phyloP scores from a whole-genome alignment of 2,113 vertebrate genomes.

The Azemiops feae region DNA sequence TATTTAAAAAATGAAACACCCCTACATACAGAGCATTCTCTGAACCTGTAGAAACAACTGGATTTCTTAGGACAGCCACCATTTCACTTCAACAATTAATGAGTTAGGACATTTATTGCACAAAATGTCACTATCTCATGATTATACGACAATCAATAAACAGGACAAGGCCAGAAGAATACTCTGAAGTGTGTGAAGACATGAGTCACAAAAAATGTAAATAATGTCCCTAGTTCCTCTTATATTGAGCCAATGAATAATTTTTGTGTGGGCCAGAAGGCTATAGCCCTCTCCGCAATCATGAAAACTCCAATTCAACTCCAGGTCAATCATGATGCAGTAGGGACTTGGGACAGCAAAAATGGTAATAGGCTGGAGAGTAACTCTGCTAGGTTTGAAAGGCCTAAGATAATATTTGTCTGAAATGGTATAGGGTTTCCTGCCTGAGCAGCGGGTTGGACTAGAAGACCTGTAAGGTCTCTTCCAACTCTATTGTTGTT shows the following conservation, averaged over 20 bases:
- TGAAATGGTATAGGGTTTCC: too few relatives aligned
- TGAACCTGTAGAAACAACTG: background rate
- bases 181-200: background rate
- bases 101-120: background rate
- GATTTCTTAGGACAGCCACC: background rate
- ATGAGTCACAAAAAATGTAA: background rate
- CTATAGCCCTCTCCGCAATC: constrained; percentile 23
- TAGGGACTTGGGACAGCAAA: constrained; percentile 25
- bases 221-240: background rate
- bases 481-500: too few relatives aligned
- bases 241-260: background rate
- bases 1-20: background rate
- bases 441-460: too few relatives aligned
- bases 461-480: too few relatives aligned
- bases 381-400: constrained; percentile 37
- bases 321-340: constrained; percentile 62
- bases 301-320: constrained; percentile 42
- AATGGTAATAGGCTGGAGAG: constrained; percentile 27
- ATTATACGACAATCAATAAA: background rate
- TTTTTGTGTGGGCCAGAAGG: constrained; percentile 44
- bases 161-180: background rate
- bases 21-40: background rate
- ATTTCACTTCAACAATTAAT: background rate
- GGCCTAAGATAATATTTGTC: constrained; percentile 4
- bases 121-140: background rate